These are phyloP conservation scores for Heliconius charithonia DNA, from an alignment of 2,888 invertebrate genomes.

Conservation along the genomic window DNA sequence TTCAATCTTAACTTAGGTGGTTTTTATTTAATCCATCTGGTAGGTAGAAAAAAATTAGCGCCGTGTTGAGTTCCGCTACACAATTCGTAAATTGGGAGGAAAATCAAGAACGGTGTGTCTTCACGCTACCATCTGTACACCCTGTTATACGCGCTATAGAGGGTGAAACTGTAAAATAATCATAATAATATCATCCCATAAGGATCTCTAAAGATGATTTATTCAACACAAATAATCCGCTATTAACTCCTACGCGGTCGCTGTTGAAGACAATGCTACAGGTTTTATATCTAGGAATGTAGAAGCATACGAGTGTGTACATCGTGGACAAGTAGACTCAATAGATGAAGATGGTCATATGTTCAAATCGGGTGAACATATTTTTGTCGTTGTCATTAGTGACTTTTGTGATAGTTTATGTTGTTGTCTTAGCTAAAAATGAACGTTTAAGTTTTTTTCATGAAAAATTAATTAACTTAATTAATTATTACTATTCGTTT, in stretches of 20 bases:
- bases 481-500: too few species aligned
- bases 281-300: conserved; percentile 63
- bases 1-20: background rate
- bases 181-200: background rate
- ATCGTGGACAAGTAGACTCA: conserved; percentile 50
- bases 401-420: background rate
- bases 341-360: conserved; percentile 36
- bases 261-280: conserved; percentile 63
- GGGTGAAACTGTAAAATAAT: too few species aligned
- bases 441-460: too few species aligned
- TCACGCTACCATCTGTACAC: background rate
- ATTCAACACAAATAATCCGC: conserved; percentile 60
- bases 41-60: background rate
- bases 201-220: conserved; percentile 60
- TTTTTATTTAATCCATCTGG: background rate
- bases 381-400: background rate
- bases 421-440: too few species aligned
- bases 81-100: background rate
- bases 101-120: background rate
- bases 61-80: background rate
- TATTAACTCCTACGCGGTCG: conserved; percentile 61
- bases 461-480: too few species aligned
- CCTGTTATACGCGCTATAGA: too few species aligned
- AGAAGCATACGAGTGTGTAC: conserved; percentile 42
- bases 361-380: background rate